Evolutionary conservation across 2,797 vertebrate genomes (phyloP).

Genomic region (Poecilia velifera): DNA sequence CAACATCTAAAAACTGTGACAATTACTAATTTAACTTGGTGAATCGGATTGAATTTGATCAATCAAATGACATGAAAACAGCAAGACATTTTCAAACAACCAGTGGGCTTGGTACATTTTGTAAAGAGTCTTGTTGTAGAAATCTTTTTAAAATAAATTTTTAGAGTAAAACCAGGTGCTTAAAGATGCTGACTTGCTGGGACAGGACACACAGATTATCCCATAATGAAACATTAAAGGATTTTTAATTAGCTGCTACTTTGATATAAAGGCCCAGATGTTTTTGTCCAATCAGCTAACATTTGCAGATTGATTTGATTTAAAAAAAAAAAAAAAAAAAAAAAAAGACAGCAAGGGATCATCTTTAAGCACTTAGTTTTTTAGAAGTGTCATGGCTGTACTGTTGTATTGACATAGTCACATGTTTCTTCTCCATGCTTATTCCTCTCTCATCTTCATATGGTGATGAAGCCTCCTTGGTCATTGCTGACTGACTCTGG

Average conservation of each 20-base stretch:
- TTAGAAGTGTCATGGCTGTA: constrained; percentile 21
- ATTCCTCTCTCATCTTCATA: constrained; percentile 76
- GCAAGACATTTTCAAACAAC: neutral
- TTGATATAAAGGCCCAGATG: constrained; percentile 6
- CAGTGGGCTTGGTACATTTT: neutral
- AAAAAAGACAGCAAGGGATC: constrained; percentile 9
- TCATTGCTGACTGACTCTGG: constrained; percentile 88
- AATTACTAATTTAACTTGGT: neutral
- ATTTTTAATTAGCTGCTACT: neutral
- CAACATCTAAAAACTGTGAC: neutral
- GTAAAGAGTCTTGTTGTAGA: neutral
- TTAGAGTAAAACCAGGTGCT: constrained; percentile 12
- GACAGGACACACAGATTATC: neutral
- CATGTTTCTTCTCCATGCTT: constrained; percentile 9
- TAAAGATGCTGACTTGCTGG: constrained; percentile 35
- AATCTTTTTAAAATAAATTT: constrained; percentile 15
- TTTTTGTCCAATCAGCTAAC: constrained; percentile 8
- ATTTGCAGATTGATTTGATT: neutral
- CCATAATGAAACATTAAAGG: constrained; percentile 37
- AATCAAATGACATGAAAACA: constrained; percentile 2
- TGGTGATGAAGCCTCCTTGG: constrained; percentile 93
- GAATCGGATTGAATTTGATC: constrained; percentile 3
- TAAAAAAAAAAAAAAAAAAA: neutral
- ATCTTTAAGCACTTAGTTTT: constrained; percentile 32
- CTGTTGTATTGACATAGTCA: constrained; percentile 29